Evolutionary conservation across 2,797 vertebrate genomes (phyloP).

Genomic region (Miichthys miiuy): DNA sequence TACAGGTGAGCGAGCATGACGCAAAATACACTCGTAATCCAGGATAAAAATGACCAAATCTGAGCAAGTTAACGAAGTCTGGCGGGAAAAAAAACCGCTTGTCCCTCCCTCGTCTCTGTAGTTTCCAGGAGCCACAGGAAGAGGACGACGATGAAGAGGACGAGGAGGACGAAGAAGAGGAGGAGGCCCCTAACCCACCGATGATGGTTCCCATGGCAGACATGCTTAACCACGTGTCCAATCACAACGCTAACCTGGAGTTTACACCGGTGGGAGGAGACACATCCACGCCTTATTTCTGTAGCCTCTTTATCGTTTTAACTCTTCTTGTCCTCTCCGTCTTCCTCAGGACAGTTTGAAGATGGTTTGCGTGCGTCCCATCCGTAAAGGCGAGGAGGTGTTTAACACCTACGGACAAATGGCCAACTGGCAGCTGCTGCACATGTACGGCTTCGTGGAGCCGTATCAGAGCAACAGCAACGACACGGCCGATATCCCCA

Average conservation of each 20-base stretch:
- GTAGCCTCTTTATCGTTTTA: not conserved
- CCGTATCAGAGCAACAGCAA: conserved; percentile 88
- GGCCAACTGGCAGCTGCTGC: conserved; percentile 97
- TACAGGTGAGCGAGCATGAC: conserved; percentile 88
- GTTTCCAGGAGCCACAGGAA: conserved; percentile 93
- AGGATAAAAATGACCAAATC: no score
- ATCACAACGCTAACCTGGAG: conserved; percentile 94
- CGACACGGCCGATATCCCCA: conserved; percentile 91
- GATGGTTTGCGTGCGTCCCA: conserved; percentile 89
- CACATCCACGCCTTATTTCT: not conserved
- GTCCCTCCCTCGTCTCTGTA: no score
- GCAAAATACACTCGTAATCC: not conserved
- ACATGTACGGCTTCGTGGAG: conserved; percentile 96
- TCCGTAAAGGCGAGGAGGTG: conserved; percentile 89
- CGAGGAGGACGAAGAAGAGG: conserved; percentile 86
- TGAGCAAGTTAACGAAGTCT: no score
- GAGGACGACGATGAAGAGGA: conserved; percentile 74
- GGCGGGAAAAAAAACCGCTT: no score
- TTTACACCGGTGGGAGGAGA: conserved; percentile 88
- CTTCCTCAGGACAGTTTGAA: conserved; percentile 87
- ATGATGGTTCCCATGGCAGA: conserved; percentile 99
- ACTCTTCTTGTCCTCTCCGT: not conserved
- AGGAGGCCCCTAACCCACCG: conserved; percentile 87
- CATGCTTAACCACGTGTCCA: conserved; percentile 93
- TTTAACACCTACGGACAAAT: conserved; percentile 97